phyloP scores from a whole-genome alignment of 2,113 vertebrate genomes.

The Apodemus speciosus region DNA sequence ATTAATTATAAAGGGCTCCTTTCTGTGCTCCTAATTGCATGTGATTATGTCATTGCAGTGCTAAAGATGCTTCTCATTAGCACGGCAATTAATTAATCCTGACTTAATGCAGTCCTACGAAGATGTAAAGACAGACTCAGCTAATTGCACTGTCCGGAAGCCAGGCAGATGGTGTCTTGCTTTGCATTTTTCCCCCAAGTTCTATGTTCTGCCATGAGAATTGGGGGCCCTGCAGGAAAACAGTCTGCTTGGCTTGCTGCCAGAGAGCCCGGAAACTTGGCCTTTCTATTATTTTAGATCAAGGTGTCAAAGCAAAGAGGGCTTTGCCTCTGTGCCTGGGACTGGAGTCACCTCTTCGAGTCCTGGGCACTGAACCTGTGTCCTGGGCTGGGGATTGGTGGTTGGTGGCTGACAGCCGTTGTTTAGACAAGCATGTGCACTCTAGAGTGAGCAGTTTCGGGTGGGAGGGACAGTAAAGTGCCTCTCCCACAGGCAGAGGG shows the following conservation, averaged over 20 bases:
- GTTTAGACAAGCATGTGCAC: too few species aligned
- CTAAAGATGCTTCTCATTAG: conserved; percentile 72
- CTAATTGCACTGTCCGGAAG: conserved; percentile 56
- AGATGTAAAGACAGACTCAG: conserved; percentile 36
- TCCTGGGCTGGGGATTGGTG: neutral
- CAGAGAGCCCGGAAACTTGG: conserved; percentile 37
- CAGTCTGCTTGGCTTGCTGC: conserved; percentile 37
- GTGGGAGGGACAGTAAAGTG: too few species aligned
- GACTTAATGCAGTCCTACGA: conserved; percentile 8
- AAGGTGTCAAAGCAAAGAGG: conserved; percentile 41
- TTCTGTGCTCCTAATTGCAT: conserved; percentile 56
- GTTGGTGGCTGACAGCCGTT: neutral
- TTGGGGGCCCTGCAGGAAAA: conserved; percentile 1
- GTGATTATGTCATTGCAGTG: conserved; percentile 67
- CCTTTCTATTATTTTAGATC: conserved; percentile 53
- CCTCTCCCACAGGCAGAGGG: too few species aligned
- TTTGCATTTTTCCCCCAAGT: conserved; percentile 43
- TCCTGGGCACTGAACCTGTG: accelerated
- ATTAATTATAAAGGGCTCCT: conserved; percentile 71
- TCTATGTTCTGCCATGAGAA: conserved; percentile 36
- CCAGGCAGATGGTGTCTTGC: conserved; percentile 62
- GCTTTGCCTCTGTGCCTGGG: neutral
- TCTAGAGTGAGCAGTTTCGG: neutral
- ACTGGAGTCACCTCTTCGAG: neutral
- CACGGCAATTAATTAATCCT: conserved; percentile 70